These are phyloP conservation scores for Glossosoma conforme DNA, from an alignment of 1,140 invertebrate species.

Conservation along the genomic window DNA sequence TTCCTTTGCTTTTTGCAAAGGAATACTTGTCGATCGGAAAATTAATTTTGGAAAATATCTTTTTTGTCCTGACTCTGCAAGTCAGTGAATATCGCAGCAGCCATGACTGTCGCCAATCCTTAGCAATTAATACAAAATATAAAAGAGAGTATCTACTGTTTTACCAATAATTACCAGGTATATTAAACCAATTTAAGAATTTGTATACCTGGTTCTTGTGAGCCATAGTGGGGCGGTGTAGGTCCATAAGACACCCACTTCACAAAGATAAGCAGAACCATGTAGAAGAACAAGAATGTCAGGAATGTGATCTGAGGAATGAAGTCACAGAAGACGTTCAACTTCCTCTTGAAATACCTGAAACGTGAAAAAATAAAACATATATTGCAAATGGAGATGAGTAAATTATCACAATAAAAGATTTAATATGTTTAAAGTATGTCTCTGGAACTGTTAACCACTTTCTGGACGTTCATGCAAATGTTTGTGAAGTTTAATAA, in stretches of 20 bases:
- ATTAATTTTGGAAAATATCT: too few species aligned
- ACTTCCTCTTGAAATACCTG: constrained; percentile 74
- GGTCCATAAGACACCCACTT: constrained; percentile 82
- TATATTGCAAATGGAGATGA: constrained; percentile 4
- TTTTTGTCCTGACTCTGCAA: too few species aligned
- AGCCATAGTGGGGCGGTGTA: constrained; percentile 42
- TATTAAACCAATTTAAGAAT: neutral
- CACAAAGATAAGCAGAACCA: constrained; percentile 83
- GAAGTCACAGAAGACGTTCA: constrained; percentile 79
- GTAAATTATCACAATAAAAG: constrained; percentile 6
- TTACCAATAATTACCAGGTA: neutral
- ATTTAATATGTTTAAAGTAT: too few species aligned
- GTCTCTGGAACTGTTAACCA: neutral
- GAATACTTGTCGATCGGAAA: too few species aligned
- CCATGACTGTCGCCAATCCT: too few species aligned
- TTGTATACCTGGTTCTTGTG: constrained; percentile 33
- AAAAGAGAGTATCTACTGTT: constrained; percentile 15
- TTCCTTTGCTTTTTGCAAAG: too few species aligned
- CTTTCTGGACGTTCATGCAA: neutral
- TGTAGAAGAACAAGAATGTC: constrained; percentile 78
- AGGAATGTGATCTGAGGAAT: constrained; percentile 86
- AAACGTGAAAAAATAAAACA: constrained; percentile 28
- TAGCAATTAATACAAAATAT: too few species aligned
- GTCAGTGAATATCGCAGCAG: too few species aligned
- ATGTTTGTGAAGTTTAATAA: too few species aligned